Base-by-base conservation (phyloP, 2,113 vertebrate genomes). In the Cromileptes altivelis region DNA sequence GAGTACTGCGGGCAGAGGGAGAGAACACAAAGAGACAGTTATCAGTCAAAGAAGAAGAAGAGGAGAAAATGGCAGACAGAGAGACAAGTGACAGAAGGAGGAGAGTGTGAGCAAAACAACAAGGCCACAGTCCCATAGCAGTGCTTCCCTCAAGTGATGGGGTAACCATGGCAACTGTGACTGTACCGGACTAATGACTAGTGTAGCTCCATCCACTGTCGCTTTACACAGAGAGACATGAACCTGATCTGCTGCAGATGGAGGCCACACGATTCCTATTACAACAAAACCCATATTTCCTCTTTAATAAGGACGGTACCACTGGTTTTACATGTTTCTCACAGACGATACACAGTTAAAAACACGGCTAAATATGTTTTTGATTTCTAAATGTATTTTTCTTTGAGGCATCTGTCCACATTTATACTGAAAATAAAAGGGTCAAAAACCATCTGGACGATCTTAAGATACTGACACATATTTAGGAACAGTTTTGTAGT, bases 1-100 rank as follows among this genome's bases (percentile, higher is more conserved):
- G 97, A 94, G 90, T 99, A 99, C 98, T 99, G 64, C 37, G 80
- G 55, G 10, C 2, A n/a, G 25, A 49, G 23, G 45, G 60, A 23
- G 70, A 19, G 60, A 13, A 49, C 30, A 70, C 15, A 37, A 15
- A 15, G 15, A 18, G 63, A n/a, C 23, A 4, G 9, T 7, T 4
- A 50, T 68, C 71, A 19, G 73, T 49, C 40, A n/a, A 5, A 53
- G 9, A 11, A 75, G 37, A 53, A 19, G 17, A 53, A 6, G 37
- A 3, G 15, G 33, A 56, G 8, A 23, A 74, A 23, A 25, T 0
- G 55, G 13, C 17, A 75, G 19, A n/a, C 13, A 50, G 5, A 63
- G n/a, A 4, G 14, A 27, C 8, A 52, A 5, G 62, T 45, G 52
- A 61, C 45, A 62, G 3, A 30, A 14, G 27, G 7, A n/a, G 42